Base-by-base conservation (phyloP, 2,797 vertebrate genomes). In the Forpus xanthops region DNA sequence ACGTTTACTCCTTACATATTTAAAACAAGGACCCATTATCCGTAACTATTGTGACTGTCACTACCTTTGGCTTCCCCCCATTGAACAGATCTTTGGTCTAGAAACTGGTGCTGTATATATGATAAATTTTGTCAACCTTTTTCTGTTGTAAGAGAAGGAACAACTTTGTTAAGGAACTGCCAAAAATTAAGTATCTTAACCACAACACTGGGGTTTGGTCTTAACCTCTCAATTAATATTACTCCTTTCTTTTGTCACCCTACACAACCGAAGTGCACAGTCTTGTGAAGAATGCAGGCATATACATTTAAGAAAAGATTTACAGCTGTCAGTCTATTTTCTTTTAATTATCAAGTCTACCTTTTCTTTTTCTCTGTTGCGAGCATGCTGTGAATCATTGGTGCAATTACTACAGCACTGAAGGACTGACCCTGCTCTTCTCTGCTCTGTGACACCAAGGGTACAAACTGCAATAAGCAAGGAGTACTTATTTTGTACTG, bases 31-130 rank as follows among this genome's bases (percentile, higher is more conserved):
- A 71, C 77, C 8, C 30, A 44, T 73, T 55, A 76, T 55, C 19
- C 8, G 5, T n/a, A n/a, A n/a, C 19, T 55, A n/a, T 21, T 0
- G 5, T 1, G 2, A n/a, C 15, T 77, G 8, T 41, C 28, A 12
- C 4, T 58, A 15, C 28, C 8, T 74, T 64, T 75, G 24, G 21
- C 50, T 35, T 71, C 11, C 6, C 6, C 12, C 18, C n/a, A 7
- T 64, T 74, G 49, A 92, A 62, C 3, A 25, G 18, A 70, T 37
- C 33, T 52, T 83, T 35, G 3, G 12, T 44, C 12, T 58, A 60
- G 60, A 81, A 90, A 79, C 11, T n/a, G 4, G 15, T 37, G 5
- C 18, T 72, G 11, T 41, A 50, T 8, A 47, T 25, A 33, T 5
- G 7, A 65, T 24, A 25, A 62, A 33, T 33, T 65, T 89, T 72